These are phyloP conservation scores for Nasonia longicornis DNA, from an alignment of 1,140 invertebrate species.

Conservation along the genomic window DNA sequence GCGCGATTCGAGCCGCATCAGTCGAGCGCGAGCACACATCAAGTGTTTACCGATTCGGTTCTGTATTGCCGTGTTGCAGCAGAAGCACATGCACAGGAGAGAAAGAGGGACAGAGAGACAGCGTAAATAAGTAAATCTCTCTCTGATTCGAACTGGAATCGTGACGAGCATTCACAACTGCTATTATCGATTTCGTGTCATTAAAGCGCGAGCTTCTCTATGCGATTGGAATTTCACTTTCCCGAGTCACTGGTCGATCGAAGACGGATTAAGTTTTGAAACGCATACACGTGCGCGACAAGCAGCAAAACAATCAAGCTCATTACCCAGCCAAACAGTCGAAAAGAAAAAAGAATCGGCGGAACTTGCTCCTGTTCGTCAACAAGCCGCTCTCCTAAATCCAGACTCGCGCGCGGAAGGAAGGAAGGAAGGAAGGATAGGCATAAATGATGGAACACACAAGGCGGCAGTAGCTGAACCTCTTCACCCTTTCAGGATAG, in stretches of 20 bases:
- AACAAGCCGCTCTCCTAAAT: neutral
- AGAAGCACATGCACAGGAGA: neutral
- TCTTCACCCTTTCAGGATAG: neutral
- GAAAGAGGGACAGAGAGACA: neutral
- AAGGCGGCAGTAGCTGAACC: neutral
- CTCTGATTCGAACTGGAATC: conserved; percentile 16
- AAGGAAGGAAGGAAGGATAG: conserved; percentile 42
- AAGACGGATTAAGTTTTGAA: too few relatives aligned
- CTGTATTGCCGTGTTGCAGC: conserved; percentile 16
- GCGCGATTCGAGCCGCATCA: neutral
- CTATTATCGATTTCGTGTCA: conserved; percentile 14
- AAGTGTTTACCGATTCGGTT: conserved; percentile 41
- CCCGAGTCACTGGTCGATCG: too few relatives aligned
- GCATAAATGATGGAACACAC: conserved; percentile 49
- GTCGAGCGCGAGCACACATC: conserved; percentile 29
- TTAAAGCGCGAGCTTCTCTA: neutral
- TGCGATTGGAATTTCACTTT: neutral
- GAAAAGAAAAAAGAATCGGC: neutral
- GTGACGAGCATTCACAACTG: conserved; percentile 35
- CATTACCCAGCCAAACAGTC: neutral
- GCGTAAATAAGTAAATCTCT: conserved; percentile 43
- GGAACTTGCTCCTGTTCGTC: neutral
- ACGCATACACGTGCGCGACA: too few relatives aligned
- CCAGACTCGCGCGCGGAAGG: neutral
- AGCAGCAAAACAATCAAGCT: neutral